Evolutionary conservation across 2,113 vertebrate species (phyloP).

Genomic region (Verasper variegatus): DNA sequence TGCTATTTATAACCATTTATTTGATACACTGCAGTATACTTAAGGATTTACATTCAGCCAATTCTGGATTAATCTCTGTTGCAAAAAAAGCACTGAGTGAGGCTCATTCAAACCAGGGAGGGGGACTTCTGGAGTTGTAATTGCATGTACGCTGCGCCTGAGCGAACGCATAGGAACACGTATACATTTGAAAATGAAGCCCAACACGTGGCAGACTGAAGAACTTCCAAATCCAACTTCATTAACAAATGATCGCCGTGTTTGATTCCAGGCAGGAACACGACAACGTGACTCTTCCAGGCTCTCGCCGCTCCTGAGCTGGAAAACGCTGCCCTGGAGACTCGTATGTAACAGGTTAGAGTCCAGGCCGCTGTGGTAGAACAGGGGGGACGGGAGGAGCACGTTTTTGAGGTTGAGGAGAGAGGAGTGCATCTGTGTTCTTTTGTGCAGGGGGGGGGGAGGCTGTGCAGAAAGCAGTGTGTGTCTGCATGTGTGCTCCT

Average conservation of each 20-base stretch:
- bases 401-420: constrained; percentile 14
- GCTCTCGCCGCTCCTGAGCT: constrained; percentile 10
- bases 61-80: constrained; percentile 74
- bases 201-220: constrained; percentile 59
- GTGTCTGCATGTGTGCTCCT: constrained; percentile 1
- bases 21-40: constrained; percentile 65
- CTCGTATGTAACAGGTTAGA: constrained; percentile 48
- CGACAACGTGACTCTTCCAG: constrained; percentile 20
- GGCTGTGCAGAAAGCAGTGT: background rate
- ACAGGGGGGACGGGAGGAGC: constrained; percentile 14
- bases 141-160: constrained; percentile 68
- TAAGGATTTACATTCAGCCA: constrained; percentile 67
- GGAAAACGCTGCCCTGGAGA: constrained; percentile 29
- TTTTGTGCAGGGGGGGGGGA: background rate
- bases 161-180: constrained; percentile 68
- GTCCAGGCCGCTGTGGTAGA: constrained; percentile 42
- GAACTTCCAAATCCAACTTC: constrained; percentile 50
- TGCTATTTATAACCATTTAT: constrained; percentile 75
- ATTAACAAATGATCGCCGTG: constrained; percentile 53
- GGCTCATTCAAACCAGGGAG: constrained; percentile 64
- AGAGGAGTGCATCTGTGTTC: constrained; percentile 8
- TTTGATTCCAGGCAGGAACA: constrained; percentile 35
- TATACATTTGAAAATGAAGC: constrained; percentile 56
- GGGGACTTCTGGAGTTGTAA: constrained; percentile 54
- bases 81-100: constrained; percentile 71